Evolutionary conservation across 2,888 invertebrate genomes (phyloP).

Genomic region (Nudaria mundana): DNA sequence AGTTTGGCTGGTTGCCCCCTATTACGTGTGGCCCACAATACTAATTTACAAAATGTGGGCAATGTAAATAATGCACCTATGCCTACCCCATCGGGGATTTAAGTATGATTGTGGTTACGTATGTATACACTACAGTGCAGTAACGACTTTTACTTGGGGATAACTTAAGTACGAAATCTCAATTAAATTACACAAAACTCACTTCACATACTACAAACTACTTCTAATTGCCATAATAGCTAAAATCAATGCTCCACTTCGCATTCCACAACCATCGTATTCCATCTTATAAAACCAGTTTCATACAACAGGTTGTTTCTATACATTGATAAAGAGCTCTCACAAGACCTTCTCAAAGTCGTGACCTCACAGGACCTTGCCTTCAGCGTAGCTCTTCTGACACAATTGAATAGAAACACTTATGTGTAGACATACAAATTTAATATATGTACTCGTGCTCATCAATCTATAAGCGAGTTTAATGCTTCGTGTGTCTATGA

Average conservation of each 20-base stretch:
- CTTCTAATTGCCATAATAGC: slow-evolving; percentile 1
- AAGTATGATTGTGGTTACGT: too few species aligned
- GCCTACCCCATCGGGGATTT: too few species aligned
- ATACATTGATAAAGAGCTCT: slow-evolving; percentile 55
- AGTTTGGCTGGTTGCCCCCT: too few species aligned
- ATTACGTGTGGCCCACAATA: too few species aligned
- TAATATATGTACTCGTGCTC: too few species aligned
- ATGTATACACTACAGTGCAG: too few species aligned
- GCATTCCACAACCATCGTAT: slow-evolving; percentile 30
- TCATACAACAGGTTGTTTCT: slow-evolving; percentile 35
- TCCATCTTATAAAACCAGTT: slow-evolving; percentile 49
- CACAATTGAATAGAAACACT: slow-evolving; percentile 18
- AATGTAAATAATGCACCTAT: too few species aligned
- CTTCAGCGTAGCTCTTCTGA: slow-evolving; percentile 46
- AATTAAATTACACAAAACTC: too few species aligned
- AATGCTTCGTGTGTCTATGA: not conserved
- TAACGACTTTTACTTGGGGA: too few species aligned
- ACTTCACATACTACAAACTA: too few species aligned
- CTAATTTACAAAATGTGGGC: too few species aligned
- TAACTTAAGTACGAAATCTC: too few species aligned
- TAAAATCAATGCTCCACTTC: slow-evolving; percentile 7
- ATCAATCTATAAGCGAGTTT: not conserved
- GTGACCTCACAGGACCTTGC: slow-evolving; percentile 72
- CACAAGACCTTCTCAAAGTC: slow-evolving; percentile 72
- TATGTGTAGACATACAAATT: not conserved